Evolutionary conservation across 2,888 invertebrate genomes (phyloP), one percentile per base, ranked within the genome.

Genomic region (Cosmia trapezina): DNA sequence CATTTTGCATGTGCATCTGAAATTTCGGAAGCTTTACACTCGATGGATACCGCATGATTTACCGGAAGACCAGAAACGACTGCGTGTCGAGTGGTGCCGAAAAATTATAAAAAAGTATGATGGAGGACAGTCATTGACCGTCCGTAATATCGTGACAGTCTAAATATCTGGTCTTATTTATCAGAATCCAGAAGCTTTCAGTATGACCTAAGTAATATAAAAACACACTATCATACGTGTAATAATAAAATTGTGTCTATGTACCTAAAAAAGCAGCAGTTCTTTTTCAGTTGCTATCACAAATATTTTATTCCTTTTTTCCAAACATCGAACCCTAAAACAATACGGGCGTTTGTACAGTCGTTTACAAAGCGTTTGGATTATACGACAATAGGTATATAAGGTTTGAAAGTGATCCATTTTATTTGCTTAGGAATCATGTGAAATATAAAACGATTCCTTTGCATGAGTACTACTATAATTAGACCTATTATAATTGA

Each of bases 261-360:
- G 49, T 64, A 43, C 17, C 43, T 37, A 60, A 64, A 74, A 63
- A 49, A 43, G 11, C 45, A 41, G 17, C 54, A 22, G 60, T 61
- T 45, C 43, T 76, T 67, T 80, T 81, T 66, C 45, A 45, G 66
- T 71, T 53, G 63, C 41, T 82, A 64, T 78, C 81, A 70, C 43
- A 61, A 76, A 37, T 28, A 9, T 41, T 49, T 71, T 64, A 54
- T 67, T 22, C 33, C 6, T 37, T 65, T 78, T 81, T 69, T 56
- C 5, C 41, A 66, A 78, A 78, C 62, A 51, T 71, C 41, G 57
- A 60, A 56, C 9, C 59, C 53, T 71, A 64, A 70, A 78, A 78
- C 71, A 78, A 79, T 82, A 82, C 79, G 73, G 78, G 79, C 66
- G 19, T 3, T 51, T 12, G 83, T 71, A 82, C 83, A 60, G 33